Percentiles rank a stretch among this genome's conserved stretches.
Conservation (phyloP, 2,113 vertebrate species). For the Sialia sialis region DNA sequence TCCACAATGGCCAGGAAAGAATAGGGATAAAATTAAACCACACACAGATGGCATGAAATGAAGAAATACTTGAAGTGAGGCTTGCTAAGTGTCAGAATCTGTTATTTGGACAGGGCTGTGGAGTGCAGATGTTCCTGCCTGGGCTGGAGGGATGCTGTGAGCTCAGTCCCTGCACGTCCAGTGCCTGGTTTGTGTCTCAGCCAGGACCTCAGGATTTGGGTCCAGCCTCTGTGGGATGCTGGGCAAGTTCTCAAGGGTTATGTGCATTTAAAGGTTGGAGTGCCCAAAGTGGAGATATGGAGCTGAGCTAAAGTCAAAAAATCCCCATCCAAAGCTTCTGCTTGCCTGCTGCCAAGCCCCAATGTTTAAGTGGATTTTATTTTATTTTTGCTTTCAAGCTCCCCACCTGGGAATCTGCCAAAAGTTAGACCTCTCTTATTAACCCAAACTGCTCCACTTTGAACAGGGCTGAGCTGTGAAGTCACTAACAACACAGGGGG, state of each 20-base stretch:
- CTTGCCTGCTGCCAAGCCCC: constrained; percentile 3
- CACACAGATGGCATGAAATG: neutral
- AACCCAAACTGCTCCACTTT: neutral
- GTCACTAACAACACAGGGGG: neutral
- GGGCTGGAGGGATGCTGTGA: neutral
- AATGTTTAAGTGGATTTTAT: constrained; percentile 1
- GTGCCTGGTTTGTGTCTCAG: neutral
- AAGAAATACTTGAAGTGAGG: neutral
- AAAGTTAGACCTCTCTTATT: neutral
- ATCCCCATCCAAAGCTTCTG: neutral
- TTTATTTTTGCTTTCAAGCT: neutral
- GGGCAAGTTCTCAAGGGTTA: neutral
- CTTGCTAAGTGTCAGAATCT: neutral
- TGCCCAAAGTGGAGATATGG: neutral
- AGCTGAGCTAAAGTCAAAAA: neutral
- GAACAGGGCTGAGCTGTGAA: neutral
- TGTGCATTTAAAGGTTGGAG: neutral
- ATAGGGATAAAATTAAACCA: constrained; percentile 27
- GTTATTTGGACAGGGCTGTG: neutral
- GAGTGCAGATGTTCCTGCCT: constrained; percentile 10
- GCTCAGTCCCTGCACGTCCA: neutral
- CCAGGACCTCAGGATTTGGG: neutral
- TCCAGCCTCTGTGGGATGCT: neutral
- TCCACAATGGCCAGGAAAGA: neutral
- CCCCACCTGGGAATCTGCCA: neutral